Evolutionary conservation across 2,797 vertebrate species (phyloP).

Genomic region (Scolopax rusticola): DNA sequence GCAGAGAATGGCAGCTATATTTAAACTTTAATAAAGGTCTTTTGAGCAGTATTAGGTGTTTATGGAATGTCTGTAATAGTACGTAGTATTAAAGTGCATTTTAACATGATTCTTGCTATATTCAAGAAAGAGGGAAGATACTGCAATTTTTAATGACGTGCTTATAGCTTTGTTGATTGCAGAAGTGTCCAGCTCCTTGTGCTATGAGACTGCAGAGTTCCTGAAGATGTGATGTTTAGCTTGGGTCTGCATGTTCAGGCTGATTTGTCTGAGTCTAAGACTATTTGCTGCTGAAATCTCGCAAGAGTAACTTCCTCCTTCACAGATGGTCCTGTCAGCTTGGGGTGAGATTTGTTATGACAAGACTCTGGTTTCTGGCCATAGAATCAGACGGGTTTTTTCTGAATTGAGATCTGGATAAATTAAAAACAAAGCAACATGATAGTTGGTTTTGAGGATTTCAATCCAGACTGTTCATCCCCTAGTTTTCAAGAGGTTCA

Average conservation of each 20-base stretch:
- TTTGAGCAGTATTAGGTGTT: conserved; percentile 25
- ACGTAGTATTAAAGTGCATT: neutral
- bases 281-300: neutral
- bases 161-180: neutral
- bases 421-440: neutral
- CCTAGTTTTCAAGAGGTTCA: neutral
- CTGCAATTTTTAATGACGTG: neutral
- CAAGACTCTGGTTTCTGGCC: neutral
- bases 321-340: neutral
- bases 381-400: neutral
- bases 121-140: neutral
- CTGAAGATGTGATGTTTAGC: neutral
- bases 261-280: neutral
- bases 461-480: neutral
- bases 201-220: neutral
- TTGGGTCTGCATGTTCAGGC: neutral
- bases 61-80: conserved; percentile 18
- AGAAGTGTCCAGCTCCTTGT: neutral
- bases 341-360: neutral
- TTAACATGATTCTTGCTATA: neutral
- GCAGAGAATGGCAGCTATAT: conserved; percentile 29
- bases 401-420: neutral
- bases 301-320: neutral
- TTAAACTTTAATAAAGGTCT: conserved; percentile 22
- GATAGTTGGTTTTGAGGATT: neutral